Base-by-base conservation (phyloP, 2,797 vertebrate genomes). In the Pteropus rufus region DNA sequence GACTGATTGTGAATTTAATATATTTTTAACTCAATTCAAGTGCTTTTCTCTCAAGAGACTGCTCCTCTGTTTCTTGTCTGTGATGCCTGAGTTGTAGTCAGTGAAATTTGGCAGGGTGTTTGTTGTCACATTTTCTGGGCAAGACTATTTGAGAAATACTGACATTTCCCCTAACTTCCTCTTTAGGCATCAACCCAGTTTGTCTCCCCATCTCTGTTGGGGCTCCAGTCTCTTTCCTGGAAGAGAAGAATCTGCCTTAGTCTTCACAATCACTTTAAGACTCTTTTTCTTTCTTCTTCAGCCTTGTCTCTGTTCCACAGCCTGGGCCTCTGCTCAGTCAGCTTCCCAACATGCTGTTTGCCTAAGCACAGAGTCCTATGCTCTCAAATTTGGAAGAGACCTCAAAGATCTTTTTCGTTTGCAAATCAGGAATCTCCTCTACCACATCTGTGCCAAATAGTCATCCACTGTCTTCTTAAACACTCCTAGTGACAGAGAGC, bases 11-110 rank as follows among this genome's bases (percentile, higher is more conserved):
- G 93, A 97, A 92, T 96, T 95, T 95, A 92, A 91, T 89, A 26
- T 97, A 97, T 95, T 97, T 98, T 98, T 95, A 97, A 96, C 91
- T 97, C 87, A 39, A 67, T 96, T 96, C 88, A 97, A 97, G 94
- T 64, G 69, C 85, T 89, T 85, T 70, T 95, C 58, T 94, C 58
- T 92, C 70, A 24, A 77, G 89, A 95, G 95, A 92, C 36, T 64
- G 95, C 89, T 90, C 77, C 77, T 88, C 64, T 82, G 88, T 72
- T 95, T 94, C 93, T 95, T 3, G 7, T 85, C 93, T 87, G 84
- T 44, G 76, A 70, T 94, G 93, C 80, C 79, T 70, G 86, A 52
- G 65, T 91, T 77, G 83, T 81, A 93, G 91, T 80, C 72, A 44
- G 88, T 31, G 82, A 85, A 91, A 82, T 91, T 89, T 97, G 96